A percentile compares a stretch with the other conserved stretches of the same genome.
Conservation (phyloP, 2,888 invertebrate species). For the Neoaliturus tenellus region DNA sequence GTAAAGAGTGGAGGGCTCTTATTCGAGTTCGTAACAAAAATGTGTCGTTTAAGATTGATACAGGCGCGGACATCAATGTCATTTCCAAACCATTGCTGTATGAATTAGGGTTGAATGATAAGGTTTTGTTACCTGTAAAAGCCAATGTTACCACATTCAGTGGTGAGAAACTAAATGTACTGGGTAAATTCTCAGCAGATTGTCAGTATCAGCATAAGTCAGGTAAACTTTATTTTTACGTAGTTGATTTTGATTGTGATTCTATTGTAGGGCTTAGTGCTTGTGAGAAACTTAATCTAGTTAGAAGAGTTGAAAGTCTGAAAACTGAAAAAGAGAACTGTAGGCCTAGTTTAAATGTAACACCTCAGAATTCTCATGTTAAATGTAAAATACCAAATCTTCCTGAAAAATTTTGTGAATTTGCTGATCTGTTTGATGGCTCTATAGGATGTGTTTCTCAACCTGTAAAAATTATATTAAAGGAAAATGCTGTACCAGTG, state of each 20-base stretch:
- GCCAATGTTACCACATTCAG: conserved; percentile 19
- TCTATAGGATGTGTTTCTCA: conserved; percentile 61
- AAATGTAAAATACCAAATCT: neutral
- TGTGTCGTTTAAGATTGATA: conserved; percentile 5
- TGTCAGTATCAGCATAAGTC: neutral
- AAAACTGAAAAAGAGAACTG: neutral
- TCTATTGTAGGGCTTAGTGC: neutral
- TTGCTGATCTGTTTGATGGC: conserved; percentile 5
- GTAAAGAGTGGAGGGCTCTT: neutral
- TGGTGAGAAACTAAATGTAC: conserved; percentile 7
- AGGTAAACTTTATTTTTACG: conserved; percentile 1
- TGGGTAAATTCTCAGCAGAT: conserved; percentile 1
- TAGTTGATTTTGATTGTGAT: conserved; percentile 22
- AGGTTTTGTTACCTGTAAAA: conserved; percentile 10
- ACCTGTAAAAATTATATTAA: conserved; percentile 64
- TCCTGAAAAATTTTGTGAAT: neutral
- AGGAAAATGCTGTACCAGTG: conserved; percentile 55
- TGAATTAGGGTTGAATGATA: conserved; percentile 12
- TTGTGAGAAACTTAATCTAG: neutral
- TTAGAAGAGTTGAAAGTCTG: neutral
- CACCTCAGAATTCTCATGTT: neutral
- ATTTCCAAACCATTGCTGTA: neutral
- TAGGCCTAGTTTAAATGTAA: neutral
- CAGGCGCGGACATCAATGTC: neutral
- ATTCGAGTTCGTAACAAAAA: neutral